phyloP scores from a whole-genome alignment of 2,797 vertebrate species.

The Sebastes miniatus region DNA sequence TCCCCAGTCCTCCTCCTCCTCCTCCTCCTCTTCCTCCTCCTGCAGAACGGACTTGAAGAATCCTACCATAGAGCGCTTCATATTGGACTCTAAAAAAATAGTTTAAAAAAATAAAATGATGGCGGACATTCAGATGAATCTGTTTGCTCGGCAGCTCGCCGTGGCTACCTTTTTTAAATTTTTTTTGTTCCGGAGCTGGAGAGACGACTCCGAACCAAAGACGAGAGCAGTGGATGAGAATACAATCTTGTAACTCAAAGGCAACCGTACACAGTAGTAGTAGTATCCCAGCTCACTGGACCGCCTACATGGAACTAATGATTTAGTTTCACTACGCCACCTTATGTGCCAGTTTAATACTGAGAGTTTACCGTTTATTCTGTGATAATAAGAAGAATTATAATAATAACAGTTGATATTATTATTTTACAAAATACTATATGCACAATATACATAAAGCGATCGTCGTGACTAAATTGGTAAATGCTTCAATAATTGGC shows the following conservation, averaged over 20 bases:
- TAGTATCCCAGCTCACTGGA: conserved; percentile 40
- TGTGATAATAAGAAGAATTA: conserved; percentile 50
- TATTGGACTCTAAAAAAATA: conserved; percentile 72
- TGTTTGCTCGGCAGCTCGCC: conserved; percentile 19
- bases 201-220: conserved; percentile 8
- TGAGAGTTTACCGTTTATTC: conserved; percentile 77
- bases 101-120: conserved; percentile 71
- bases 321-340: conserved; percentile 69
- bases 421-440: conserved; percentile 87
- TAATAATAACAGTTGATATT: conserved; percentile 72
- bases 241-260: conserved; percentile 63
- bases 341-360: conserved; percentile 87
- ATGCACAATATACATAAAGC: conserved; percentile 93
- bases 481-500: conserved; percentile 94
- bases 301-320: conserved; percentile 18
- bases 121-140: conserved; percentile 50
- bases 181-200: conserved; percentile 16
- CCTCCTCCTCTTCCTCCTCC: neutral
- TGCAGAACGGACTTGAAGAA: conserved; percentile 18
- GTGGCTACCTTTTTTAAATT: neutral
- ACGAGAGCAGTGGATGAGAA: conserved; percentile 39
- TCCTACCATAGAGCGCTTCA: conserved; percentile 50
- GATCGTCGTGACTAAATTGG: conserved; percentile 82
- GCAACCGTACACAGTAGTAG: conserved; percentile 62
- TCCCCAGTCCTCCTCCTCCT: neutral